These are phyloP conservation scores for Mallateleia sp. DNA, from an alignment of 2,888 invertebrate genomes.

Conservation along the genomic window DNA sequence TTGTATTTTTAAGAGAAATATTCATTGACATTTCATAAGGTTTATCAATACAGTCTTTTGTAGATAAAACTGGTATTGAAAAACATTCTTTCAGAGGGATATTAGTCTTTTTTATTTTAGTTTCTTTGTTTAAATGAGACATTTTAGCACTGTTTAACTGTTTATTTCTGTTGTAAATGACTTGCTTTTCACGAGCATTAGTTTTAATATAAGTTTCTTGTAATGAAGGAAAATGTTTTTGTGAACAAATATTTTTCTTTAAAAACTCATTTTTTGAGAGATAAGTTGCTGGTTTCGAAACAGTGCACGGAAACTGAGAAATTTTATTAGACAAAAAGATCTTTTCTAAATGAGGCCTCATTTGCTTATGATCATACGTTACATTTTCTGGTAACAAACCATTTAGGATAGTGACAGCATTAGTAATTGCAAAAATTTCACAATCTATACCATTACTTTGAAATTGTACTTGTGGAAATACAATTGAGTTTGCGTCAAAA, in stretches of 20 bases:
- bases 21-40: no score
- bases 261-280: not conserved
- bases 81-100: no score
- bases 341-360: conserved; percentile 53
- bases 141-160: no score
- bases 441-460: conserved; percentile 57
- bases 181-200: no score
- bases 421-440: conserved; percentile 56
- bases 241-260: not conserved
- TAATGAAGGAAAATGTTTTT: not conserved
- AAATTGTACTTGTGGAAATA: conserved; percentile 37
- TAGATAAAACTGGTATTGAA: no score
- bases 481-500: conserved; percentile 7
- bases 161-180: no score
- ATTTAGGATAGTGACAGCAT: conserved; percentile 52
- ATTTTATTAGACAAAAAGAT: not conserved
- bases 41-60: no score
- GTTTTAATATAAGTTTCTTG: not conserved
- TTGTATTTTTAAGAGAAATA: no score
- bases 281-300: not conserved
- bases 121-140: no score
- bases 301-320: conserved; percentile 2
- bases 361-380: conserved; percentile 61
- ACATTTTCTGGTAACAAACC: conserved; percentile 32
- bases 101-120: no score